A percentile compares a stretch with the other conserved stretches of the same genome.
phyloP scores from a whole-genome alignment of 2,888 invertebrate genomes.

The Andrena flavipes region DNA sequence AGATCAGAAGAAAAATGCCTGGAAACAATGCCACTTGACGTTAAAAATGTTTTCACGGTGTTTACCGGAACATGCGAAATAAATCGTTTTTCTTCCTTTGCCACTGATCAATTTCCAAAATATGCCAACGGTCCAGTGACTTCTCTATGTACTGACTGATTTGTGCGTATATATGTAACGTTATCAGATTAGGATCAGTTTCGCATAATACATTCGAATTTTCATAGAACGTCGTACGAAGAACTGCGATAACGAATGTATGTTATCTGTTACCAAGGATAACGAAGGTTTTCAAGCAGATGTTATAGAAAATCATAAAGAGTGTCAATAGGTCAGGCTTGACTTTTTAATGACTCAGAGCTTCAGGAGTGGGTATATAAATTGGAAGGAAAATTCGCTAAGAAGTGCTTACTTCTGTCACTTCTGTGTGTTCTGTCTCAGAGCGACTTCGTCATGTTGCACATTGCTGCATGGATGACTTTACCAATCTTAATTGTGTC shows the following conservation, averaged over 20 bases:
- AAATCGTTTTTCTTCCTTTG: neutral
- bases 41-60: neutral
- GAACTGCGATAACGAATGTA: constrained; percentile 42
- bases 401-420: neutral
- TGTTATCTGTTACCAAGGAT: constrained; percentile 12
- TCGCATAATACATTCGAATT: neutral
- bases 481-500: constrained; percentile 39
- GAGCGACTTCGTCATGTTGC: constrained; percentile 34
- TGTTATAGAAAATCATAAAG: constrained; percentile 26
- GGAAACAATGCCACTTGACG: neutral
- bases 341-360: constrained; percentile 43
- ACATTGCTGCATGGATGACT: constrained; percentile 23
- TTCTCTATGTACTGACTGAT: neutral
- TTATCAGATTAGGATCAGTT: neutral
- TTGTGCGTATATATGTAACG: neutral
- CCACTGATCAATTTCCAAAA: neutral
- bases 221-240: constrained; percentile 3
- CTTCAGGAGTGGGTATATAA: constrained; percentile 54
- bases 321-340: constrained; percentile 36
- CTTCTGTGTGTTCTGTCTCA: neutral
- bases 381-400: constrained; percentile 17
- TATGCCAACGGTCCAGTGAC: neutral
- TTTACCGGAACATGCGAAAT: neutral
- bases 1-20: neutral
- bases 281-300: constrained; percentile 13